Conservation (phyloP, 2,113 vertebrate species). For the Shinisaurus crocodilurus region DNA sequence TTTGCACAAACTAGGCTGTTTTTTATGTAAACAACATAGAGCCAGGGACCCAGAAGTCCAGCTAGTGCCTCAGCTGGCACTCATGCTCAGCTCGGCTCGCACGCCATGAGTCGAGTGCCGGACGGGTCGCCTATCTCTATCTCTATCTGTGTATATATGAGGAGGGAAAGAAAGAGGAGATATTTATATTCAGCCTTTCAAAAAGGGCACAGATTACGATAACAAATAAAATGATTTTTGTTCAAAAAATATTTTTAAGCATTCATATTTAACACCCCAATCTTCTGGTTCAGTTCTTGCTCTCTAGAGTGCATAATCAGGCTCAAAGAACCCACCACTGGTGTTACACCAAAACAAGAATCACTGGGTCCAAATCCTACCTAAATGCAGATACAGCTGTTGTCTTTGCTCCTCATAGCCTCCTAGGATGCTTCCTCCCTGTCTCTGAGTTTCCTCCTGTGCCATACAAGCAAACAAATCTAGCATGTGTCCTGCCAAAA, state of each 20-base stretch:
- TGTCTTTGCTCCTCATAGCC: background rate
- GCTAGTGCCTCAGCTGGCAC: no score
- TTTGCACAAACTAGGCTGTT: no score
- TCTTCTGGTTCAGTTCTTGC: background rate
- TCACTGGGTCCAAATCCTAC: background rate
- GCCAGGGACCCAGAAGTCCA: no score
- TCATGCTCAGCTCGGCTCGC: no score
- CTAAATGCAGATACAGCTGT: background rate
- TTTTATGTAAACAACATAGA: no score
- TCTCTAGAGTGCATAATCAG: background rate
- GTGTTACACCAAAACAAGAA: background rate
- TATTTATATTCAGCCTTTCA: background rate
- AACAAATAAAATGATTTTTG: slow-evolving; percentile 13
- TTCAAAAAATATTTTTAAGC: slow-evolving; percentile 14
- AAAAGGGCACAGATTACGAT: background rate
- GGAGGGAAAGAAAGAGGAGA: background rate
- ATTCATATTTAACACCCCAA: background rate
- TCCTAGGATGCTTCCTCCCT: background rate
- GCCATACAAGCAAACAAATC: background rate
- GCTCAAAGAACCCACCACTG: background rate
- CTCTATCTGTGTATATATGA: background rate
- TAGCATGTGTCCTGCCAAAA: background rate
- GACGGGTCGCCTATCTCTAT: no score
- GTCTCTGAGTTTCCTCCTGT: background rate
- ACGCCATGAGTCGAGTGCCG: no score